Percentiles rank a stretch among this genome's conserved stretches.
These are phyloP conservation scores for Rhopalosiphum nymphaeae DNA, from an alignment of 2,888 invertebrate genomes.

Conservation along the genomic window DNA sequence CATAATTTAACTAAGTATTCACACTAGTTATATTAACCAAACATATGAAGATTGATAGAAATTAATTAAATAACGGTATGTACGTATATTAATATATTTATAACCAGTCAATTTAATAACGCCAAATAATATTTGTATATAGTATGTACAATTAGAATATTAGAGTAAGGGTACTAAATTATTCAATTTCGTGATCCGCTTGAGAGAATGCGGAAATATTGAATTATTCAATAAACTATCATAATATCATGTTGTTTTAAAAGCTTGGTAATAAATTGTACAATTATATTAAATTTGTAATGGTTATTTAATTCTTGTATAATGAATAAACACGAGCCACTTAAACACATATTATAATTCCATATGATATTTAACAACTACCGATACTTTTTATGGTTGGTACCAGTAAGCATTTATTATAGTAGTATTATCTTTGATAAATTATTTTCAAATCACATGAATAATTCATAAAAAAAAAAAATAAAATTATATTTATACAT, in stretches of 20 bases:
- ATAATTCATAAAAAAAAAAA: too few relatives aligned
- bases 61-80: background rate
- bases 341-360: background rate
- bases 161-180: background rate
- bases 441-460: too few relatives aligned
- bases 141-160: background rate
- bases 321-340: background rate
- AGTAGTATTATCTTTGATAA: too few relatives aligned
- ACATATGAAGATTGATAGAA: background rate
- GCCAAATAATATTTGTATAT: background rate
- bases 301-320: background rate
- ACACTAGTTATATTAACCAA: background rate
- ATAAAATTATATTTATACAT: background rate
- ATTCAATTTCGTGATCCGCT: conserved; percentile 7
- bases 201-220: background rate
- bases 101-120: background rate
- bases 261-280: background rate
- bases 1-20: background rate
- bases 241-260: background rate
- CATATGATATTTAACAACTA: background rate
- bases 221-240: background rate
- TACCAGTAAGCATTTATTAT: background rate
- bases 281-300: background rate
- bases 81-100: background rate
- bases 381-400: background rate